Conservation (phyloP, 2,888 invertebrate genomes). For the Cinara cedri region DNA sequence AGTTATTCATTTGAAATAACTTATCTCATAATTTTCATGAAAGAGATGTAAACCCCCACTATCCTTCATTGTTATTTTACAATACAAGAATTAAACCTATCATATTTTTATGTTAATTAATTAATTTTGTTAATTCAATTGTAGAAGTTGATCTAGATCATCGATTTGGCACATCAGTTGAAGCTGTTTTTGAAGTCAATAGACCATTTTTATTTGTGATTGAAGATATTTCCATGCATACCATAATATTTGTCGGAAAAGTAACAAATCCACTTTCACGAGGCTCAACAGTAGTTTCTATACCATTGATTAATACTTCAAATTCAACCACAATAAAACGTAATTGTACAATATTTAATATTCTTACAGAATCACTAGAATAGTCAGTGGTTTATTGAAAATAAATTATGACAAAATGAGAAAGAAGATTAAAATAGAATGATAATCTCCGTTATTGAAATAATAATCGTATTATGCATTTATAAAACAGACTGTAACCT, state of each 20-base stretch:
- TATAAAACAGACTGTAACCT: too few species aligned
- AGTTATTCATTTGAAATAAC: too few species aligned
- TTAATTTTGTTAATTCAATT: constrained; percentile 58
- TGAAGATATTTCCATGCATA: constrained; percentile 76
- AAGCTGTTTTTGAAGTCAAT: constrained; percentile 70
- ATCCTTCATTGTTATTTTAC: too few species aligned
- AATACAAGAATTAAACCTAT: background rate
- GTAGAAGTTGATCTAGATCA: constrained; percentile 73
- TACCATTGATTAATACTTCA: background rate
- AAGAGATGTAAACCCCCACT: too few species aligned
- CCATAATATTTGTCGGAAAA: constrained; percentile 77
- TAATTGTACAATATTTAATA: constrained; percentile 11
- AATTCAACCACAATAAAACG: constrained; percentile 16
- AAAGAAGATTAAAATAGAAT: too few species aligned
- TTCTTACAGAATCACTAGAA: too few species aligned
- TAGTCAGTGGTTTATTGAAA: too few species aligned
- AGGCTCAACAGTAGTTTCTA: background rate
- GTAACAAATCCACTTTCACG: constrained; percentile 69
- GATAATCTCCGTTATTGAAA: too few species aligned
- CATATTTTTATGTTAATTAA: background rate
- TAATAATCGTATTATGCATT: too few species aligned
- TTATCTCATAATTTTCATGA: too few species aligned
- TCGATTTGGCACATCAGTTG: constrained; percentile 69
- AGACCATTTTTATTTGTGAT: constrained; percentile 82
- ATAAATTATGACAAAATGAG: too few species aligned